These are phyloP conservation scores for Gavia stellata DNA, from an alignment of 2,113 vertebrate species.

Conservation along the genomic window DNA sequence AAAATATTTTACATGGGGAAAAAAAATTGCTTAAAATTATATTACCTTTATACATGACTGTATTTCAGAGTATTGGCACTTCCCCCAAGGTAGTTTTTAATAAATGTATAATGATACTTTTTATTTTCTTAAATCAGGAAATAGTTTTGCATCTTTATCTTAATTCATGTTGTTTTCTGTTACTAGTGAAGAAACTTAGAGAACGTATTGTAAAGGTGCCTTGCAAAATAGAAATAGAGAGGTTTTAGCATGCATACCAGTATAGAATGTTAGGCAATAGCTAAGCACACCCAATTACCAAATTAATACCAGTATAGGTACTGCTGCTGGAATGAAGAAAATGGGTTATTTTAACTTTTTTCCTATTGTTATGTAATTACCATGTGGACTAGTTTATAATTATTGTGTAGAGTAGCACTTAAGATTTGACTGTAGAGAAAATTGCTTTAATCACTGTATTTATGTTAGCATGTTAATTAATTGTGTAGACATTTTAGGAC, in stretches of 20 bases:
- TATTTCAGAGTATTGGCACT: conserved; percentile 35
- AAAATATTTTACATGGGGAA: conserved; percentile 31
- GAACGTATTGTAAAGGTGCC: conserved; percentile 83
- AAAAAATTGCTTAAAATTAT: conserved; percentile 27
- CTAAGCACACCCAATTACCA: conserved; percentile 71
- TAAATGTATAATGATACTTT: conserved; percentile 1
- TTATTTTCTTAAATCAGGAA: conserved; percentile 50
- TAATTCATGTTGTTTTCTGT: conserved; percentile 54
- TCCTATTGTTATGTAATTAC: conserved; percentile 72
- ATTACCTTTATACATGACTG: conserved; percentile 36
- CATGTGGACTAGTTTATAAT: conserved; percentile 74
- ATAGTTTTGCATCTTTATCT: conserved; percentile 56
- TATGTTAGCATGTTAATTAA: conserved; percentile 82
- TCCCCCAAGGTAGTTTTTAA: conserved; percentile 37
- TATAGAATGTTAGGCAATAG: conserved; percentile 70
- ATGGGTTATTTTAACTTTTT: conserved; percentile 65
- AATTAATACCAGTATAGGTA: conserved; percentile 68
- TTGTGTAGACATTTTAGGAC: conserved; percentile 68
- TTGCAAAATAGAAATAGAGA: conserved; percentile 80
- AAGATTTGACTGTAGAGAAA: conserved; percentile 72
- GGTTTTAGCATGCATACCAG: conserved; percentile 76
- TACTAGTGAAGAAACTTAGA: conserved; percentile 63
- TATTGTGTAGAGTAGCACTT: conserved; percentile 75
- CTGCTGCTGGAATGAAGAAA: conserved; percentile 75
- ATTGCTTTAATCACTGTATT: conserved; percentile 75